Conservation (phyloP, 2,888 invertebrate species). For the Ariolimax columbianus region DNA sequence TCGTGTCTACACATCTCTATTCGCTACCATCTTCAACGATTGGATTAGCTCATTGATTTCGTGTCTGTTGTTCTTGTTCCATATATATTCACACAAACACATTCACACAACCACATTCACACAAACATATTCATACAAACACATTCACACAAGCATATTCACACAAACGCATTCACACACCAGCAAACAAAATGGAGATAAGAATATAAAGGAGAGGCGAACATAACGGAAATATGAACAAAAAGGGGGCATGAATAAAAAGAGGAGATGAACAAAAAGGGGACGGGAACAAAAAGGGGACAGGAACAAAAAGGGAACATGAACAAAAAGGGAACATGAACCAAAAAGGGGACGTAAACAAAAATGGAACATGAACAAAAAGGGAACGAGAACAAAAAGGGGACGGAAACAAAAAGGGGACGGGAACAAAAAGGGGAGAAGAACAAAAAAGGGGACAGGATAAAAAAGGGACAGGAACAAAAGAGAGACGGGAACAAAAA, state of each 20-base stretch:
- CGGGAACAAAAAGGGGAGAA: not conserved
- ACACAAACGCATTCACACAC: too few species aligned
- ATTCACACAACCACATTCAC: too few species aligned
- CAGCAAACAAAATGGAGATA: too few species aligned
- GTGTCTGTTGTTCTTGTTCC: too few species aligned
- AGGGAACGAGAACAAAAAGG: not conserved
- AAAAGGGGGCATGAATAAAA: slow-evolving; percentile 9
- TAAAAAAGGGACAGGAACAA: not conserved
- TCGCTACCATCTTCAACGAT: too few species aligned
- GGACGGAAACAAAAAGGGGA: not conserved
- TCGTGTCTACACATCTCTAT: too few species aligned
- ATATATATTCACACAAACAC: too few species aligned
- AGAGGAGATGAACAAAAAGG: slow-evolving; percentile 20
- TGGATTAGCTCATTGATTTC: too few species aligned
- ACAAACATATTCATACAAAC: too few species aligned
- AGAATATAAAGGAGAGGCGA: too few species aligned
- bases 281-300: not conserved
- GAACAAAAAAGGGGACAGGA: not conserved
- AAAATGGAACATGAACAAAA: not conserved
- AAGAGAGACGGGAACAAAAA: too few species aligned
- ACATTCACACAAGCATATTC: too few species aligned
- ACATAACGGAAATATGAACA: not conserved
- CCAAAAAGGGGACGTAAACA: not conserved
- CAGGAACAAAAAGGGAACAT: not conserved
- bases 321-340: not conserved